Conservation (phyloP, 2,113 vertebrate species). For the Dolichallabes microphthalmus region DNA sequence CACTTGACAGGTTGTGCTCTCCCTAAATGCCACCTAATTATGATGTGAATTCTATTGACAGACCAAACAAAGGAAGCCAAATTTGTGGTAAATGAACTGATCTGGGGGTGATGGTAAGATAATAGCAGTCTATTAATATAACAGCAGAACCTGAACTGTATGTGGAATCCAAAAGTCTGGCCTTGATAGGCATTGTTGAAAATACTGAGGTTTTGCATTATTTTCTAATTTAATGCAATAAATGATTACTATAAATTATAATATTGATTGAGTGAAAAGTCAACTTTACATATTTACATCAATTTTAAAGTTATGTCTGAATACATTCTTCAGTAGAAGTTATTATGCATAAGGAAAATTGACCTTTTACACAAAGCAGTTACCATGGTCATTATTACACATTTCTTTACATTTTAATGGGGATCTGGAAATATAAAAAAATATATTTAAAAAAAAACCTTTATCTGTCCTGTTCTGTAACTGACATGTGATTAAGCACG, state of each 20-base stretch:
- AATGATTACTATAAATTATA: background rate
- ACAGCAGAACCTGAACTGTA: background rate
- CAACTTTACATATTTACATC: background rate
- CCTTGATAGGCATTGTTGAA: background rate
- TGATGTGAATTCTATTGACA: constrained; percentile 28
- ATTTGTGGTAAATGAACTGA: constrained; percentile 16
- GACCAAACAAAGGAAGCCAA: constrained; percentile 16
- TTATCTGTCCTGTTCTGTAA: background rate
- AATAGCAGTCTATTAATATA: background rate
- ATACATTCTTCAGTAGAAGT: background rate
- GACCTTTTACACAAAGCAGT: background rate
- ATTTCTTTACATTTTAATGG: background rate
- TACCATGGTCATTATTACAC: too few relatives aligned
- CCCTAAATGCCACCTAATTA: constrained; percentile 33
- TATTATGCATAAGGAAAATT: background rate
- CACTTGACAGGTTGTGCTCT: constrained; percentile 33
- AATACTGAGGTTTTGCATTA: background rate
- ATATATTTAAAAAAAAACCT: too few relatives aligned
- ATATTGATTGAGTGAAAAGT: background rate
- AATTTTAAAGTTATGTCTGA: background rate
- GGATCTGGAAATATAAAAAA: background rate
- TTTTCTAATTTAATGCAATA: background rate
- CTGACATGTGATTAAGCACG: background rate
- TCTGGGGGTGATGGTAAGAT: background rate
- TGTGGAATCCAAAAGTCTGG: background rate